Percentiles rank a stretch among this genome's conserved stretches.
phyloP scores from a whole-genome alignment of 2,113 vertebrate genomes.

The Cyphomyrus discorhynchus region DNA sequence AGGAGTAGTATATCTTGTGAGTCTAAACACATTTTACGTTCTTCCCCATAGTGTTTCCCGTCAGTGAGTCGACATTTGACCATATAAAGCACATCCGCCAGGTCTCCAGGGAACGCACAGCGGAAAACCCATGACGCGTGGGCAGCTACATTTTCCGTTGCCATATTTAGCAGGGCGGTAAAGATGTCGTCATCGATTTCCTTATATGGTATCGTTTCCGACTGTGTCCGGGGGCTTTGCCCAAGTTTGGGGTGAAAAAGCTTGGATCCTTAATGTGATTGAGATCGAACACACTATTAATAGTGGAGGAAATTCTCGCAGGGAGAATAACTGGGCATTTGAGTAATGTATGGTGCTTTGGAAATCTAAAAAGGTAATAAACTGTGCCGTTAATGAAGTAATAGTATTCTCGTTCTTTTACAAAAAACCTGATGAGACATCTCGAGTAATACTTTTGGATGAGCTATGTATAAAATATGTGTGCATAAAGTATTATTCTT shows the following conservation, averaged over 20 bases:
- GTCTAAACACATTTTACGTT: neutral
- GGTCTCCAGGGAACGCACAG: neutral
- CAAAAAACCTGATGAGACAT: neutral
- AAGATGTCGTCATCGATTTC: slow-evolving; percentile 25
- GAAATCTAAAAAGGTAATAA: neutral
- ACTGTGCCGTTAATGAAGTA: neutral
- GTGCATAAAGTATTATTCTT: neutral
- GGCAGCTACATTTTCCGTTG: slow-evolving; percentile 33
- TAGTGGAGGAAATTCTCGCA: neutral
- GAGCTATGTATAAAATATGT: neutral
- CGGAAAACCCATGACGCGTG: slow-evolving; percentile 37
- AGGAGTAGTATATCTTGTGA: neutral
- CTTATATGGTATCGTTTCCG: slow-evolving; percentile 26
- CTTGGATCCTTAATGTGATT: neutral
- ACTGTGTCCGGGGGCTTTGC: slow-evolving; percentile 26
- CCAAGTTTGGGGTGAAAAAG: slow-evolving; percentile 13
- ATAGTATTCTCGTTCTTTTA: neutral
- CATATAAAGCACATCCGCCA: slow-evolving; percentile 41
- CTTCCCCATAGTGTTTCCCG: slow-evolving; percentile 5
- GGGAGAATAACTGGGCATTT: neutral
- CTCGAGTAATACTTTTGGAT: neutral
- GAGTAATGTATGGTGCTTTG: neutral
- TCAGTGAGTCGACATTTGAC: slow-evolving; percentile 16
- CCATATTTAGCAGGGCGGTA: slow-evolving; percentile 33
- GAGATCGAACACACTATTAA: slow-evolving; percentile 7